Base-by-base conservation (phyloP, 2,888 invertebrate genomes). In the Callyntrura sp. region DNA sequence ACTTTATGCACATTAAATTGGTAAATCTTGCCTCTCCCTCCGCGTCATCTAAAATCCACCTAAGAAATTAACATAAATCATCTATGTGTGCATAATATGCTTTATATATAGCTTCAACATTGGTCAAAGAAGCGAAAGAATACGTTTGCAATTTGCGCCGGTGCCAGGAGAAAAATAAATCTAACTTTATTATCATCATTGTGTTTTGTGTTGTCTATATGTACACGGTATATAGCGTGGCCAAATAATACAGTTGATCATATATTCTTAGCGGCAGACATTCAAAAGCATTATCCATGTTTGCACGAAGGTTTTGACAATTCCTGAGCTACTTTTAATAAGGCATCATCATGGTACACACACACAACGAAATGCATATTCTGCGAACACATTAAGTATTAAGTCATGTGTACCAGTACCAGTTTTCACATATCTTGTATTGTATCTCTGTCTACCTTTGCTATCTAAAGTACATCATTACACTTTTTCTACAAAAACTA, bases 21-120 rank as follows among this genome's bases (percentile, higher is more conserved):
- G 14, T 0, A 62, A 28, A 76, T 28, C 11, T 73, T n/a, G 8
- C 51, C 76, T 28, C 55, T 17, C 23, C 55, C 28, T 62, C 25
- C 20, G 0, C 17, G 17, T 25, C 25, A 25, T 17, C 17, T 48
- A 23, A 23, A 12, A 48, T 48, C 48, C 35, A 70, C n/a, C 70
- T 45, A 70, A 35, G 70, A 45, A 45, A 70, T 70, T 70, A 70
- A 45, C 70, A 45, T 70, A 70, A 70, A 70, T 70, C 70, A 70
- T 51, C 14, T 35, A 35, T 6, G 3, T 35, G 6, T 35, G 2
- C 35, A 35, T 35, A 6, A 35, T 35, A 35, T 35, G 6, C 35
- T 35, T 35, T 35, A 6, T 35, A 35, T 35, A 35, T 35, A 35
- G 35, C 35, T 35, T 35, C 35, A 35, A 35, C 35, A 35, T 35